phyloP scores from a whole-genome alignment of 2,888 invertebrate species.

The Lepas anatifera region DNA sequence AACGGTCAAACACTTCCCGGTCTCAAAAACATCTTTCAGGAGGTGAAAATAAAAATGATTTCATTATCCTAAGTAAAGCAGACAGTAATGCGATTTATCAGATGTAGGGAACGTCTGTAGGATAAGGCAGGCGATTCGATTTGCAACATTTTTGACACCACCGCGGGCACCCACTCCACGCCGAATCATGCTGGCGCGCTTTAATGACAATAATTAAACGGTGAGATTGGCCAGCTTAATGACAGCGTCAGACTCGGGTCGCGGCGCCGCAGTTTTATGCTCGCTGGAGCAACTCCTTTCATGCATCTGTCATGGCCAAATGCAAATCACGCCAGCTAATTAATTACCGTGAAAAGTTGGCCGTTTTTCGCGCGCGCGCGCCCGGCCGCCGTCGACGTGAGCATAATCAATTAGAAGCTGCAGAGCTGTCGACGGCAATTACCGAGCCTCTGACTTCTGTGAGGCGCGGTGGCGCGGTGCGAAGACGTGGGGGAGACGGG shows the following conservation, averaged over 20 bases:
- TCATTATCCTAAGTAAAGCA: too few species aligned
- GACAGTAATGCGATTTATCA: too few species aligned
- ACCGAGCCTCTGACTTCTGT: background rate
- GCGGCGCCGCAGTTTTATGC: background rate
- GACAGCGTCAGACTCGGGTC: background rate
- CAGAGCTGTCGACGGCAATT: background rate
- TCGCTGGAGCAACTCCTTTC: background rate
- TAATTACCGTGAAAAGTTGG: slow-evolving; percentile 7
- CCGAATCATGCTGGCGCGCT: background rate
- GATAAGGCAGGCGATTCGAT: too few species aligned
- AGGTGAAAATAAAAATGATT: too few species aligned
- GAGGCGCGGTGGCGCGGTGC: too few species aligned
- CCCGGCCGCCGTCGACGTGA: too few species aligned
- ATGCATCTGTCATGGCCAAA: slow-evolving; percentile 3
- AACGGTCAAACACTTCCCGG: too few species aligned
- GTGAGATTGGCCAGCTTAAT: background rate
- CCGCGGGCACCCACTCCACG: background rate
- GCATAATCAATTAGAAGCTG: background rate
- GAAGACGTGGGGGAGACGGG: background rate
- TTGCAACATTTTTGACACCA: too few species aligned
- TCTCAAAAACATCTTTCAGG: too few species aligned
- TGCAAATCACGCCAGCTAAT: background rate
- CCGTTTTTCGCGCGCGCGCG: background rate
- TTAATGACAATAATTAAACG: slow-evolving; percentile 8
- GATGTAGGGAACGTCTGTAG: too few species aligned